A percentile compares a stretch with the other conserved stretches of the same genome.
Conservation (phyloP, 2,888 invertebrate species). For the Drosophila siamana region DNA sequence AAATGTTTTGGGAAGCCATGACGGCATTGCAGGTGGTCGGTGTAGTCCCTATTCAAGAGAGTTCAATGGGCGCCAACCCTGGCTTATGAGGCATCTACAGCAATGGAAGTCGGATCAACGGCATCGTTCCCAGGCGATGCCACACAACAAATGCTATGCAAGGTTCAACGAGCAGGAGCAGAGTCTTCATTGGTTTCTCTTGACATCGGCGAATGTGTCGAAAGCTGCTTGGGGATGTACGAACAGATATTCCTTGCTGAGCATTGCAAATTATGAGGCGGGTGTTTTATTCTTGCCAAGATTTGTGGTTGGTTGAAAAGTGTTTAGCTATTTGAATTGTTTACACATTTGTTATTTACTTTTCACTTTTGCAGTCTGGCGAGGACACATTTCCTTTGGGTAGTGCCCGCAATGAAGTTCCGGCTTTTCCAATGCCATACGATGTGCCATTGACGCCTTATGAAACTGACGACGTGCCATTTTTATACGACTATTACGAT, state of each 20-base stretch:
- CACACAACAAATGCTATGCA: conserved; percentile 96
- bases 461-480: conserved; percentile 1
- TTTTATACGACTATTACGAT: neutral
- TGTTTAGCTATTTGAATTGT: neutral
- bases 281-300: conserved; percentile 22
- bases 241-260: neutral
- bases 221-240: conserved; percentile 16
- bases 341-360: neutral
- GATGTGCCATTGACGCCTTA: conserved; percentile 25
- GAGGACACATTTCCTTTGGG: conserved; percentile 25
- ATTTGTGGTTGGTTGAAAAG: conserved; percentile 22
- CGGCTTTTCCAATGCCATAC: conserved; percentile 19
- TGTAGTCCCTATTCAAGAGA: neutral
- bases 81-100: conserved; percentile 8
- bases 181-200: conserved; percentile 23
- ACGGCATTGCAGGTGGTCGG: neutral
- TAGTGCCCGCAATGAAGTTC: neutral
- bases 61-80: conserved; percentile 3
- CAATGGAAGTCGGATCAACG: conserved; percentile 14
- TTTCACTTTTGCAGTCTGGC: conserved; percentile 9
- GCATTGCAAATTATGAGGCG: conserved; percentile 11
- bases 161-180: conserved; percentile 87
- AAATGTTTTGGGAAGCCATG: conserved; percentile 1
- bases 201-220: conserved; percentile 21
- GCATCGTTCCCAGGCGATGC: conserved; percentile 90